Base-by-base conservation (phyloP, 2,797 vertebrate species). In the Chelon auratus region DNA sequence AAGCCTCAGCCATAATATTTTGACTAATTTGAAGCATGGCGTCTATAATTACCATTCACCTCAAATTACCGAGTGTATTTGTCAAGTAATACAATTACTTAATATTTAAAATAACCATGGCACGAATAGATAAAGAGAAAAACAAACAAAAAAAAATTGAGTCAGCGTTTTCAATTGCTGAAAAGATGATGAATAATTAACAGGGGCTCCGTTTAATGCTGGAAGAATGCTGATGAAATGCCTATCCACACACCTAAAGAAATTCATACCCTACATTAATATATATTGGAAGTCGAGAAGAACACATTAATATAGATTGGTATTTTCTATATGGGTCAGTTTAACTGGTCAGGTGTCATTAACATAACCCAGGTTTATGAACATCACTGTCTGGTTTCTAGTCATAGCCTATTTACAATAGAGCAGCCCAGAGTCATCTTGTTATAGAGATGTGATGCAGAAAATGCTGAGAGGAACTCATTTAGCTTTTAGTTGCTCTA, bases 221-320 rank as follows among this genome's bases (percentile, higher is more conserved):
- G 77, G 78, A 77, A 83, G 83, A 89, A 84, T 88, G 80, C 80
- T 74, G 87, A 91, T 87, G 81, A 92, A 91, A 91, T 80, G 68
- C 76, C 84, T 60, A 14, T 54, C 59, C 67, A 85, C 74, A 83
- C 68, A 86, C 82, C 65, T 78, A 82, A 81, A 81, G 76, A 87
- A 82, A 92, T 90, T 85, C 85, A 93, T 80, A 91, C 65, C 58
- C 84, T 53, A 55, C 87, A 94, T 94, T 93, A 94, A 93, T 95
- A 95, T 93, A 93, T 91, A 93, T 92, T 93, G 87, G 74, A 90
- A 90, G 87, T 77, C 42, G 79, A 88, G 78, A 61, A 77, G 82
- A 87, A 85, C 69, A 79, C 92, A 94, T 94, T 94, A 94, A 94
- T 94, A 94, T 91, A 93, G 75, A 92, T 93, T 81, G 88, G 78